Conservation (phyloP, 1,140 invertebrate genomes). For the Bombyx mandarina region DNA sequence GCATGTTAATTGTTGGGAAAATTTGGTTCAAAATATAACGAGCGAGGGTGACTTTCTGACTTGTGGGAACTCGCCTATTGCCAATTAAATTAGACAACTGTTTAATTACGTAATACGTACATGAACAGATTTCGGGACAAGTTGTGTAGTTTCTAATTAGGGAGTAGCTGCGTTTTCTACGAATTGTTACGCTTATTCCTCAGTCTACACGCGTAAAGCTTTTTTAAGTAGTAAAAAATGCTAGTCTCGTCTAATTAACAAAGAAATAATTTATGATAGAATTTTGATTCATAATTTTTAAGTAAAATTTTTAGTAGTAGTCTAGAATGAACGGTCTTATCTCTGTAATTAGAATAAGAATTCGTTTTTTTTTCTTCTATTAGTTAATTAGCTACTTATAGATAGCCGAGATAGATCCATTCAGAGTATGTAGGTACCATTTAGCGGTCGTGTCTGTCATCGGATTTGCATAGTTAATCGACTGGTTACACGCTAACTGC, state of each 20-base stretch:
- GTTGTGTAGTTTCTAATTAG: slow-evolving; percentile 28
- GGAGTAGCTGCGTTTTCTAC: slow-evolving; percentile 21
- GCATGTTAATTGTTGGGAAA: slow-evolving; percentile 58
- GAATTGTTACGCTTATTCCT: slow-evolving; percentile 29
- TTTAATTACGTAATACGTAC: slow-evolving; percentile 40
- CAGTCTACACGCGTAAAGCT: too few relatives aligned
- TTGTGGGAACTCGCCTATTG: slow-evolving; percentile 62
- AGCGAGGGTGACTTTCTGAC: slow-evolving; percentile 55
- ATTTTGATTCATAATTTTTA: too few relatives aligned
- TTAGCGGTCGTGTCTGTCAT: slow-evolving; percentile 27
- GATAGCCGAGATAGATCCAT: too few relatives aligned
- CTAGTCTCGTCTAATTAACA: too few relatives aligned
- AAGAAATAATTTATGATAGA: too few relatives aligned
- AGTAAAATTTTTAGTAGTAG: too few relatives aligned
- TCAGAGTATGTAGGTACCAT: slow-evolving; percentile 8
- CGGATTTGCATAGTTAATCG: slow-evolving; percentile 45
- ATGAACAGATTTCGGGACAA: slow-evolving; percentile 14
- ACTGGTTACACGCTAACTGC: slow-evolving; percentile 24
- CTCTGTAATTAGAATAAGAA: too few relatives aligned
- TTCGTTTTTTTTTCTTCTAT: too few relatives aligned
- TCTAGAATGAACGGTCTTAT: too few relatives aligned
- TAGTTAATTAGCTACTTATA: too few relatives aligned
- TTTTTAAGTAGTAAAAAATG: too few relatives aligned
- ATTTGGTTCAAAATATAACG: slow-evolving; percentile 31
- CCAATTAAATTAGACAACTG: slow-evolving; percentile 68